phyloP scores from a whole-genome alignment of 2,888 invertebrate species.

The Campoplex nolae region DNA sequence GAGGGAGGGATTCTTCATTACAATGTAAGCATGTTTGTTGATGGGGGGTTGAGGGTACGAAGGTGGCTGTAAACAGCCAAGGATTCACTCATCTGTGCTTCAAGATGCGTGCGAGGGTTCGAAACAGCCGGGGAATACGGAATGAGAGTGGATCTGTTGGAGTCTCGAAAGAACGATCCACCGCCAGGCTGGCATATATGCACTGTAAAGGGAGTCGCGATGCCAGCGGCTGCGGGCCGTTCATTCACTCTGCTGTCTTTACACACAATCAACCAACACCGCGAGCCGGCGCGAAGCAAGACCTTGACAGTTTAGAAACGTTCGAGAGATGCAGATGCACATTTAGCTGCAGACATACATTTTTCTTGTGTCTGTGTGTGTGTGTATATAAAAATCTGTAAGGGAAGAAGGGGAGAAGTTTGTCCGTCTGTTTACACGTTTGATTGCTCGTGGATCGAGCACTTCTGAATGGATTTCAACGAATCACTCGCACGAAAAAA shows the following conservation, averaged over 20 bases:
- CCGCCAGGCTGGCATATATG: not conserved
- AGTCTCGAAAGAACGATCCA: conserved; percentile 22
- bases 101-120: conserved; percentile 36
- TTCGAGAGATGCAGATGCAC: conserved; percentile 69
- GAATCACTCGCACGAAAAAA: not conserved
- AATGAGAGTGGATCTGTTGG: conserved; percentile 30
- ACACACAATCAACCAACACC: conserved; percentile 42
- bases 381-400: not conserved
- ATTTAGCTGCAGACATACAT: conserved; percentile 9
- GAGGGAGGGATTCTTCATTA: not conserved
- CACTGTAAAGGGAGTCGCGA: not conserved
- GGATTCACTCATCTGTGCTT: conserved; percentile 53
- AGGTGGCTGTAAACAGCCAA: conserved; percentile 42
- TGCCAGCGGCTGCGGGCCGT: conserved; percentile 58
- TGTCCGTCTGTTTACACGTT: not conserved
- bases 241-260: conserved; percentile 62
- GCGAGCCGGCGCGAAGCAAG: conserved; percentile 42
- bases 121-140: conserved; percentile 60
- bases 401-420: not conserved
- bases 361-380: too few relatives aligned
- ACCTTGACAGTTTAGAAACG: conserved; percentile 76
- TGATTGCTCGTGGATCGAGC: not conserved
- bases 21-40: conserved; percentile 6
- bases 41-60: conserved; percentile 31
- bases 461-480: not conserved